Conservation (phyloP, 2,113 vertebrate species). For the Myrmecobius fasciatus region DNA sequence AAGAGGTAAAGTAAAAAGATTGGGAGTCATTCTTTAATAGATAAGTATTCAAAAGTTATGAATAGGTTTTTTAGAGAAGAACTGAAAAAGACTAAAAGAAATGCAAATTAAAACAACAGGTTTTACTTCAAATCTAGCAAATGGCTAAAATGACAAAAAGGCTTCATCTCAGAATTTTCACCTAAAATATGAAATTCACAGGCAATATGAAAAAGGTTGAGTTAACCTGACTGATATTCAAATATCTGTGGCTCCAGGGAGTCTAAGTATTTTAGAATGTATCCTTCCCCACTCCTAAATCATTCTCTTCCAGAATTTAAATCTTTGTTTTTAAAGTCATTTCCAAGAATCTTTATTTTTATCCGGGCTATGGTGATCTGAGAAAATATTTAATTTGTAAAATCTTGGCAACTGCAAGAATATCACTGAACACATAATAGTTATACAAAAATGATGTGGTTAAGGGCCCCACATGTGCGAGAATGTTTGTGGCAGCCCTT, state of each 20-base stretch:
- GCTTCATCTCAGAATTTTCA: slow-evolving; percentile 35
- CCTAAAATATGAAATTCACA: background rate
- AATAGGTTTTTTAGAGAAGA: background rate
- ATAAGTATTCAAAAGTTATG: background rate
- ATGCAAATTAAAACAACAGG: background rate
- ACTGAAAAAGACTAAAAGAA: background rate
- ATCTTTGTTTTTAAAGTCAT: slow-evolving; percentile 41
- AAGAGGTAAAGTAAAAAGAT: background rate
- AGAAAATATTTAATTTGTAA: slow-evolving; percentile 27
- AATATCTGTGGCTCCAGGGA: background rate
- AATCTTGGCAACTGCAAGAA: background rate
- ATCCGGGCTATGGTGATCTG: slow-evolving; percentile 10
- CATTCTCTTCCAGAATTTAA: slow-evolving; percentile 38
- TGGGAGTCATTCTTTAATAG: background rate
- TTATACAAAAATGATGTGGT: slow-evolving; percentile 1
- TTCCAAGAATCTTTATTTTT: slow-evolving; percentile 32
- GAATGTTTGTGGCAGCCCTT: no score
- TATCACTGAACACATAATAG: slow-evolving; percentile 18
- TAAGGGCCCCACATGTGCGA: no score
- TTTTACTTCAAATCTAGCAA: background rate
- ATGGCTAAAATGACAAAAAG: background rate
- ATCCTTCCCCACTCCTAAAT: background rate
- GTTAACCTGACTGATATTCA: background rate
- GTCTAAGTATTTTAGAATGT: background rate
- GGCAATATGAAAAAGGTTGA: background rate